phyloP scores from a whole-genome alignment of 2,113 vertebrate genomes.

The Eonycteris spelaea region DNA sequence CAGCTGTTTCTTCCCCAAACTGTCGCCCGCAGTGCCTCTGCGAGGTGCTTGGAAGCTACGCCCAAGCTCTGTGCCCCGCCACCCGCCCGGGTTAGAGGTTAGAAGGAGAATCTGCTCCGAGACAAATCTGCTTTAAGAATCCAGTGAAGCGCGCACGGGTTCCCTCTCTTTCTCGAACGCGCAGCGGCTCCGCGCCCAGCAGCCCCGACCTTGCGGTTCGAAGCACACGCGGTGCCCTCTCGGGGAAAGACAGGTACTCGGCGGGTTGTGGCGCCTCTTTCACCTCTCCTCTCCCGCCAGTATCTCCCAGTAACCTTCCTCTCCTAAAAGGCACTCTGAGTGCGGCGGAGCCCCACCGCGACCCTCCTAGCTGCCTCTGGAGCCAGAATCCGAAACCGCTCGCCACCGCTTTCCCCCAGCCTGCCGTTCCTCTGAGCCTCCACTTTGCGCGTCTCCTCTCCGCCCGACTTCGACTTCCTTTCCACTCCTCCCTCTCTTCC shows the following conservation, averaged over 20 bases:
- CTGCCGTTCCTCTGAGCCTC: accelerated
- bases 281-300: accelerated
- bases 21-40: accelerated
- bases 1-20: not conserved
- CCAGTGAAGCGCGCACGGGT: accelerated
- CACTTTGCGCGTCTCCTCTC: not conserved
- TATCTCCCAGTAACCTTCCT: not conserved
- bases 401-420: accelerated
- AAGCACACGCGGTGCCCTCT: accelerated
- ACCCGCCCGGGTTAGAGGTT: too few relatives aligned
- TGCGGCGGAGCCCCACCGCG: accelerated
- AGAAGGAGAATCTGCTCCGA: not conserved
- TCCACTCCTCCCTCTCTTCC: not conserved
- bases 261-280: not conserved
- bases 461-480: not conserved
- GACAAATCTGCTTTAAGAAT: not conserved
- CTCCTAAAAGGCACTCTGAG: not conserved
- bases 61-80: accelerated
- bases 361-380: not conserved
- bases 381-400: not conserved
- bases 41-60: accelerated
- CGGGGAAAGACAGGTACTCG: not conserved
- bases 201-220: not conserved
- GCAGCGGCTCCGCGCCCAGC: accelerated
- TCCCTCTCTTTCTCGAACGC: too few relatives aligned